Base-by-base conservation (phyloP, 1,140 invertebrate species). In the Lepidurus apus region DNA sequence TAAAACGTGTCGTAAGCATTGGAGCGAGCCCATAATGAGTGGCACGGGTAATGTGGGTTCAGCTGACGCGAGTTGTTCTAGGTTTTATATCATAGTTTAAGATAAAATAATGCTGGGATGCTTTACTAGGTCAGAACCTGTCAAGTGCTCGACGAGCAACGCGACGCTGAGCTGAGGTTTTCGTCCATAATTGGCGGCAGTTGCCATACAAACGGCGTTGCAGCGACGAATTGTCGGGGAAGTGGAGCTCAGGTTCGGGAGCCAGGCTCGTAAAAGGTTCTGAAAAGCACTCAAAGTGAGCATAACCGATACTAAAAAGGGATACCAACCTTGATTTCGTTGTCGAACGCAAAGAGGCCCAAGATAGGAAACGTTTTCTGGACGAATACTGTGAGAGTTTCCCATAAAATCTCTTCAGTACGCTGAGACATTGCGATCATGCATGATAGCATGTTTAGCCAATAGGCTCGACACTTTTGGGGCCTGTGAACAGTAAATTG, bases 401-500 rank as follows among this genome's bases (percentile, higher is more conserved):
- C 93, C 81, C 92, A 89, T 4, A 94, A 87, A 42, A 87, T 84
- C 81, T 93, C 92, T 83, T 94, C 93, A 73, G 87, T 88, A 73
- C 93, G 85, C 81, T 88, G 85, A 9, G 89, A 88, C 76, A 93
- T 92, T 65, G 87, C 86, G 2, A 88, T 85, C 80, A 94, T 85
- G 81, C 91, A 92, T 7, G 91, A 91, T 75, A 93, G 84, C 42
- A 94, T 83, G 82, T 92, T 91, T 34, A 90, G 87, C 17, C 93
- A 89, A 82, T 93, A 94, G 77, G 90, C 89, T 83, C 92, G 91
- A 81, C 91, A 90, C 85, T 93, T 93, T 73, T 90, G 89, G 42
- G 92, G 91, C 79, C 91, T 90, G 80, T 42, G 82, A 81, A 42
- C 2, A 34, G 34, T 34, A 34, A 34, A 34, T 3, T 34, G 3